Percentiles rank a stretch among this genome's conserved stretches.
phyloP scores from a whole-genome alignment of 2,113 vertebrate genomes.

The Apeltes quadracus region DNA sequence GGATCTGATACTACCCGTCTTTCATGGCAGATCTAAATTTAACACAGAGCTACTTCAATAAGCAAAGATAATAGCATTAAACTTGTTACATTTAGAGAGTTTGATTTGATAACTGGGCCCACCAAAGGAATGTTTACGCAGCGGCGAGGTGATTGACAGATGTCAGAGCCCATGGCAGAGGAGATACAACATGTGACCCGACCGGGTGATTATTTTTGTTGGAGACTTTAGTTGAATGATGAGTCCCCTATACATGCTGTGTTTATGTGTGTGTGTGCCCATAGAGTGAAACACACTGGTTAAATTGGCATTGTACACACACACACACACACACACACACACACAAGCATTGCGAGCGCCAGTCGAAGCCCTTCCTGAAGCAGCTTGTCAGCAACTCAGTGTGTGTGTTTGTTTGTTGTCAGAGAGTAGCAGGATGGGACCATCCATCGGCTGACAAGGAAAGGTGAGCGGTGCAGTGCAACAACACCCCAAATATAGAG shows the following conservation, averaged over 20 bases:
- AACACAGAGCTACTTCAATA: conserved; percentile 65
- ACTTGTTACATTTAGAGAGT: conserved; percentile 72
- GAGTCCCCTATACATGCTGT: conserved; percentile 59
- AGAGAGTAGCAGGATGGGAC: conserved; percentile 65
- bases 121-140: conserved; percentile 61
- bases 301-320: conserved; percentile 28
- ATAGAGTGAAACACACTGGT: conserved; percentile 22
- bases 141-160: conserved; percentile 72
- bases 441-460: conserved; percentile 63
- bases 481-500: conserved; percentile 42
- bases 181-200: conserved; percentile 64
- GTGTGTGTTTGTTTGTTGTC: conserved; percentile 76
- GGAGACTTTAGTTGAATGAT: conserved; percentile 70
- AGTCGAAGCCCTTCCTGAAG: conserved; percentile 48
- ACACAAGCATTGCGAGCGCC: conserved; percentile 32
- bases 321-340: conserved; percentile 19
- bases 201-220: conserved; percentile 79
- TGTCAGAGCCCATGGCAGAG: conserved; percentile 48
- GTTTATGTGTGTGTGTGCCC: conserved; percentile 45
- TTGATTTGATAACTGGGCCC: conserved; percentile 66
- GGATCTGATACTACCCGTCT: conserved; percentile 67
- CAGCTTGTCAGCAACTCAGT: conserved; percentile 70
- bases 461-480: conserved; percentile 43
- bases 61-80: conserved; percentile 69
- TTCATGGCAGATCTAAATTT: conserved; percentile 68